Base-by-base conservation (phyloP, 2,888 invertebrate species). In the Tipula unca region DNA sequence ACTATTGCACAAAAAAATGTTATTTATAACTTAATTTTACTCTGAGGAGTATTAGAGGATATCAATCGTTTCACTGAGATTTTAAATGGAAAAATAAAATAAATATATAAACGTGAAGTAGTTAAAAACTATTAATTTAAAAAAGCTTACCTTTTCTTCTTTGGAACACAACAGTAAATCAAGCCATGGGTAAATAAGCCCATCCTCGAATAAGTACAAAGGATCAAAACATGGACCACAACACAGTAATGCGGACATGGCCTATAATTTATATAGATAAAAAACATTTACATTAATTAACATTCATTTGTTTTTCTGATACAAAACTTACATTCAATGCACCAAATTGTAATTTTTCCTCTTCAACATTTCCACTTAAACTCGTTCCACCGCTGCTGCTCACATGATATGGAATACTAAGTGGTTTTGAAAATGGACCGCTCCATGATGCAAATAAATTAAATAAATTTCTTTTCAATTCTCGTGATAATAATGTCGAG, bases 161-260 rank as follows among this genome's bases (percentile, higher is more conserved):
- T 94, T 94, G 82, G 97, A 97, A 54, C 95, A 95, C 8, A 99
- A 92, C 89, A 99, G 93, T 88, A 96, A 94, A 91, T 98, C 97
- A 86, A 99, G 93, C 99, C 99, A 99, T 86, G 96, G 94, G 90
- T 98, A 99, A 88, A 98, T 94, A 3, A 96, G 94, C 84, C 98
- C 98, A 89, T 99, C 99, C 89, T 98, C 98, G 8, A 95, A 94
- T 42, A 97, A 91, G 35, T 95, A 95, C 85, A 93, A 93, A 0
- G 95, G 93, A 88, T 98, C 97, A 90, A 99, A 99, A 88, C 98
- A 97, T 0, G 98, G 96, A 0, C 99, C 99, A 90, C 99, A 99
- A 89, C 98, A 98, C 1, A 99, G 93, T 32, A 99, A 92, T 10
- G 98, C 96, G 87, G 98, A 97, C 97, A 99, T 98, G 1, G 99